A percentile compares a stretch with the other conserved stretches of the same genome.
Evolutionary conservation across 2,888 invertebrate genomes (phyloP).

Genomic region (Masnerella sp.): DNA sequence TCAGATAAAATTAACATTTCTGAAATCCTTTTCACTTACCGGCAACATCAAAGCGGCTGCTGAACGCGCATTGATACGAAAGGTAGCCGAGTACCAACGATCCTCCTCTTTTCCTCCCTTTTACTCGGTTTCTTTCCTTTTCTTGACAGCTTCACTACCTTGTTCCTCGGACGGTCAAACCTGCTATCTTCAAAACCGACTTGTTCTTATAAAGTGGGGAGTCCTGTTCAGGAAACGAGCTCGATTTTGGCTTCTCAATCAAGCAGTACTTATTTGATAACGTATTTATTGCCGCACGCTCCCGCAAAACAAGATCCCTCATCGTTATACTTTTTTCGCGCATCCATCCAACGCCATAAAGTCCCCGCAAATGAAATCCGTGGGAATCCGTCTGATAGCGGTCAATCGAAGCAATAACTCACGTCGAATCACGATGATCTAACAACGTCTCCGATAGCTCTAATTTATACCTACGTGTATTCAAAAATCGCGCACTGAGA

Average conservation of each 20-base stretch:
- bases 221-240: constrained; percentile 70
- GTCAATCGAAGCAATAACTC: constrained; percentile 18
- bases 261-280: constrained; percentile 60
- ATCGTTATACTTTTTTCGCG: constrained; percentile 28
- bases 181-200: constrained; percentile 67
- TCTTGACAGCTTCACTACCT: constrained; percentile 72
- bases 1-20: constrained; percentile 64
- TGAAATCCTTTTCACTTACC: constrained; percentile 63
- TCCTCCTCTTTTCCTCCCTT: constrained; percentile 55
- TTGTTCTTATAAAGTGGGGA: constrained; percentile 69
- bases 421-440: constrained; percentile 18
- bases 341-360: constrained; percentile 11
- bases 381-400: constrained; percentile 37
- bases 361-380: constrained; percentile 22
- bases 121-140: constrained; percentile 66
- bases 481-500: constrained; percentile 24
- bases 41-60: constrained; percentile 68
- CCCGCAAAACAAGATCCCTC: constrained; percentile 19
- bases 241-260: constrained; percentile 67
- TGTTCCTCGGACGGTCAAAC: constrained; percentile 63
- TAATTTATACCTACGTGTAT: constrained; percentile 20
- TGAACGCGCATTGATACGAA: constrained; percentile 66
- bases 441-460: constrained; percentile 15
- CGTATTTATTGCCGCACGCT: constrained; percentile 49
- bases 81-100: constrained; percentile 65